These are phyloP conservation scores for Mormyrus proboscirostris DNA, from an alignment of 2,797 vertebrate species.

Conservation along the genomic window DNA sequence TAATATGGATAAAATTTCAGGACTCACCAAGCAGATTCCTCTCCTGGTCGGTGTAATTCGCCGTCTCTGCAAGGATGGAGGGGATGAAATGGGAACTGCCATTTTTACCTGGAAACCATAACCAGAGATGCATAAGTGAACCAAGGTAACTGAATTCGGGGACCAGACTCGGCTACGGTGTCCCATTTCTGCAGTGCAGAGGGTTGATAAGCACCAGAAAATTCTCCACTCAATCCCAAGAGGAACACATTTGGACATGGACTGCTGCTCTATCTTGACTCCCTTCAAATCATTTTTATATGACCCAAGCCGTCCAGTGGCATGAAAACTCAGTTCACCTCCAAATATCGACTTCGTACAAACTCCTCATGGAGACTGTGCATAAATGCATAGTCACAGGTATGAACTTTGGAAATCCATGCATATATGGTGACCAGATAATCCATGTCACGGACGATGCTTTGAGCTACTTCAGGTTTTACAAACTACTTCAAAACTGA, in stretches of 20 bases:
- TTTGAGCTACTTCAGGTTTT: neutral
- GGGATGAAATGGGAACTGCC: constrained; percentile 55
- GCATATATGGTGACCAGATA: neutral
- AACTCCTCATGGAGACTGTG: neutral
- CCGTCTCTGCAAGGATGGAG: constrained; percentile 58
- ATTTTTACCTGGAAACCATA: constrained; percentile 52
- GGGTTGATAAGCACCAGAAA: neutral
- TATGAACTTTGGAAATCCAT: neutral
- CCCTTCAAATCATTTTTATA: neutral
- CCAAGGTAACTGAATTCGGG: neutral
- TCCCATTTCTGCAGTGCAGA: neutral
- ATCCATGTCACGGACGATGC: neutral
- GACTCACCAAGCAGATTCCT: constrained; percentile 70
- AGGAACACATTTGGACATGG: neutral
- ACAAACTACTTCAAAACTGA: neutral
- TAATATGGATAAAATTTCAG: neutral
- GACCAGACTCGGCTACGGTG: neutral
- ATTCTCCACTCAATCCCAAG: neutral
- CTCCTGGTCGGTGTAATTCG: constrained; percentile 53
- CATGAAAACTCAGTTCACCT: neutral
- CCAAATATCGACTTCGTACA: neutral
- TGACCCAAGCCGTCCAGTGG: neutral
- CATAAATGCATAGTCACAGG: neutral
- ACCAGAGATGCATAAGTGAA: neutral
- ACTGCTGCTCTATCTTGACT: neutral